Percentiles rank a stretch among this genome's conserved stretches.
These are phyloP conservation scores for Scaptomyza parva DNA, from an alignment of 2,888 invertebrate genomes.

Conservation along the genomic window DNA sequence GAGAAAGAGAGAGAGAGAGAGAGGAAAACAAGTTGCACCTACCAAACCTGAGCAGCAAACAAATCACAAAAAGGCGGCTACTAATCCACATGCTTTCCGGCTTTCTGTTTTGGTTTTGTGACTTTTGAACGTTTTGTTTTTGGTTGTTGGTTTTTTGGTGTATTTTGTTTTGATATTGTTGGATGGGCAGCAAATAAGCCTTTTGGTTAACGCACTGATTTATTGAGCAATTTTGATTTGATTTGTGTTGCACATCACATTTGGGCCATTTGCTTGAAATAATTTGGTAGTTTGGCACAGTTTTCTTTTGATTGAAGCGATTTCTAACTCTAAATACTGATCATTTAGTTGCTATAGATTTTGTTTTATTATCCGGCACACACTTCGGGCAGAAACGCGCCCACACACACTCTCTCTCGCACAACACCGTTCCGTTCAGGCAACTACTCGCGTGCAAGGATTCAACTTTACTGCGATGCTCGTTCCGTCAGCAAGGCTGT, in stretches of 20 bases:
- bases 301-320: constrained; percentile 30
- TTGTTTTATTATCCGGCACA: constrained; percentile 47
- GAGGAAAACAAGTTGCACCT: constrained; percentile 64
- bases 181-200: constrained; percentile 25
- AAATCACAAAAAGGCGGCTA: constrained; percentile 84
- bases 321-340: constrained; percentile 16
- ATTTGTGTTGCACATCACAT: constrained; percentile 47
- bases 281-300: constrained; percentile 60
- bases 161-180: constrained; percentile 24
- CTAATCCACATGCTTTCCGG: constrained; percentile 85
- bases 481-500: constrained; percentile 16
- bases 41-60: constrained; percentile 84
- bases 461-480: constrained; percentile 64
- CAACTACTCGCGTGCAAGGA: constrained; percentile 71
- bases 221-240: constrained; percentile 43
- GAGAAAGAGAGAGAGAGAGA: constrained; percentile 4
- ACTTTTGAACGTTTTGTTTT: constrained; percentile 33
- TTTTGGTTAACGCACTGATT: constrained; percentile 25
- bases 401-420: constrained; percentile 24
- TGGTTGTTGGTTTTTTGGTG: constrained; percentile 28
- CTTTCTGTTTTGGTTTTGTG: constrained; percentile 75
- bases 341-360: constrained; percentile 29
- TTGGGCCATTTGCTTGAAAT: constrained; percentile 26
- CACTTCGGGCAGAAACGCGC: constrained; percentile 33
- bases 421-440: constrained; percentile 58